A percentile compares a stretch with the other conserved stretches of the same genome.
Evolutionary conservation across 1,140 invertebrate genomes (phyloP).

Genomic region (Branchinecta lynchi): DNA sequence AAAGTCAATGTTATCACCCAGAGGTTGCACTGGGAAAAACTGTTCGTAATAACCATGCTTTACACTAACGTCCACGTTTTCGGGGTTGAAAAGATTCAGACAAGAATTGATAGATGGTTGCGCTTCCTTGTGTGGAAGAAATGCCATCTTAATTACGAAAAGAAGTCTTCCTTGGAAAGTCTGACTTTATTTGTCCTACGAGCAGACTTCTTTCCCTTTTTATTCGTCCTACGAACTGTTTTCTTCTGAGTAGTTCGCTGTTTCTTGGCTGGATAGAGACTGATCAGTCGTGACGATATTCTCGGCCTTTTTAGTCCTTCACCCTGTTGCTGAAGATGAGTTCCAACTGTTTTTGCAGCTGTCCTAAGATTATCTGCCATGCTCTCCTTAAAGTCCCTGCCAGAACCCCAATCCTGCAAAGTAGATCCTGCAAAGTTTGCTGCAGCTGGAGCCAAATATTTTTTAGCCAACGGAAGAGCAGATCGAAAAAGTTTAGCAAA

Average conservation of each 20-base stretch:
- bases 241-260: not conserved
- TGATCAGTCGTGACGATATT: not conserved
- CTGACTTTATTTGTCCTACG: not conserved
- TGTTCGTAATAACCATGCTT: not conserved
- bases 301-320: not conserved
- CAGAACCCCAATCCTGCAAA: not conserved
- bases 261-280: not conserved
- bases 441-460: not conserved
- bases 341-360: not conserved
- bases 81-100: not conserved
- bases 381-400: not conserved
- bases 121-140: not conserved
- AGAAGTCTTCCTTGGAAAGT: not conserved
- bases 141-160: not conserved
- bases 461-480: not conserved
- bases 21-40: not conserved
- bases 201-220: not conserved
- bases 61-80: not conserved
- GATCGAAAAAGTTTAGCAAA: not conserved
- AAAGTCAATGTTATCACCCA: not conserved
- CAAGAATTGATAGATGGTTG: not conserved
- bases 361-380: not conserved
- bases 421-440: not conserved
- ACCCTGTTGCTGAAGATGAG: not conserved
- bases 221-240: not conserved